phyloP scores from a whole-genome alignment of 1,140 invertebrate genomes.

The Heterodera carotae region DNA sequence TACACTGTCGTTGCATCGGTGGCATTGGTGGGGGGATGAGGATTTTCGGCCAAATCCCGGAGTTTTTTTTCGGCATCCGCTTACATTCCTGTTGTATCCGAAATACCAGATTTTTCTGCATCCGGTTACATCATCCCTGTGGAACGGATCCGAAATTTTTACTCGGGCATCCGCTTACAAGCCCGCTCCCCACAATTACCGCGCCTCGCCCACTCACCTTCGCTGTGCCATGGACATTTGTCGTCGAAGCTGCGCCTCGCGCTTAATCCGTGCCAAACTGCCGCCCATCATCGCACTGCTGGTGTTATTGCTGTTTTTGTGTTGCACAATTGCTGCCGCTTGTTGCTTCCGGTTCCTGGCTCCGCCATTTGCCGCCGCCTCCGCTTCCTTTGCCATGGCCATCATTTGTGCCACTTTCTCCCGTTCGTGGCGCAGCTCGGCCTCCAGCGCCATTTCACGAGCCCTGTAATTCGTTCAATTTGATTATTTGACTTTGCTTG shows the following conservation, averaged over 20 bases:
- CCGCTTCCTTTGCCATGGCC: constrained; percentile 3
- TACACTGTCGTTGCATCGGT: too few species aligned
- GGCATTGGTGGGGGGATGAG: too few species aligned
- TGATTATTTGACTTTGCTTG: neutral
- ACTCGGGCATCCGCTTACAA: too few species aligned
- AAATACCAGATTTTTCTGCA: too few species aligned
- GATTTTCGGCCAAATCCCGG: too few species aligned
- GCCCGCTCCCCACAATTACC: too few species aligned
- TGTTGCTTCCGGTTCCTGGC: neutral
- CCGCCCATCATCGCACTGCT: neutral
- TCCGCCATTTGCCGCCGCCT: too few species aligned
- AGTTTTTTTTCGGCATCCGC: too few species aligned
- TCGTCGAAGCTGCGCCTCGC: constrained; percentile 12
- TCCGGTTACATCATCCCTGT: too few species aligned
- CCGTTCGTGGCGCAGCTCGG: neutral
- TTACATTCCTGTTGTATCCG: too few species aligned
- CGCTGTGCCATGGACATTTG: constrained; percentile 11
- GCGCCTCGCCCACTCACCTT: neutral
- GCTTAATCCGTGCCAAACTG: constrained; percentile 32
- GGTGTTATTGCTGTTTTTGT: neutral
- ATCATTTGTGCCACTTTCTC: constrained; percentile 12
- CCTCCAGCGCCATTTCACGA: neutral
- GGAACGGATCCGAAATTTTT: too few species aligned
- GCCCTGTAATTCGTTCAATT: too few species aligned
- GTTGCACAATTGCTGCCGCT: neutral